These are phyloP conservation scores for Falco biarmicus DNA, from an alignment of 2,797 vertebrate species.

Conservation along the genomic window DNA sequence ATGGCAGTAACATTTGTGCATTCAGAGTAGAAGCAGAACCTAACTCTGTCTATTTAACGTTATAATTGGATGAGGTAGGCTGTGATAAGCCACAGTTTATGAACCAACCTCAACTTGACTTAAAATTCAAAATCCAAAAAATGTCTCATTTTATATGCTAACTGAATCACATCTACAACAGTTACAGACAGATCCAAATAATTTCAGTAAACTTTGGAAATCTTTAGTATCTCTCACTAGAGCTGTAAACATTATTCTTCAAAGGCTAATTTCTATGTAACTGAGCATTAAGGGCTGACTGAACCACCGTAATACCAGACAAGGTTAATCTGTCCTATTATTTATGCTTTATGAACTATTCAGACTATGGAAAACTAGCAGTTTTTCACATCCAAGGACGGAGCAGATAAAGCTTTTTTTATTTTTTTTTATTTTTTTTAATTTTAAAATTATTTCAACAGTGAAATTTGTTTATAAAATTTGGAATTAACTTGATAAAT, in stretches of 20 bases:
- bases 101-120: neutral
- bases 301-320: conserved; percentile 7
- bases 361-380: neutral
- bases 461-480: neutral
- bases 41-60: neutral
- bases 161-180: neutral
- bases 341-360: neutral
- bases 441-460: neutral
- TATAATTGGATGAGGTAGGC: neutral
- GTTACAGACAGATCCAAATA: neutral
- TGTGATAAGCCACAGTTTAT: neutral
- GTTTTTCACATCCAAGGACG: neutral
- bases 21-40: neutral
- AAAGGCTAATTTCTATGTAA: neutral
- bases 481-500: neutral
- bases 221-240: neutral
- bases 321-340: conserved; percentile 26
- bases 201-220: neutral
- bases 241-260: conserved; percentile 12
- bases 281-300: neutral
- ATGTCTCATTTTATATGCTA: neutral
- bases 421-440: too few species aligned
- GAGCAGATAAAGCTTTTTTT: neutral
- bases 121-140: neutral
- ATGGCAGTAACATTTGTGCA: neutral